Base-by-base conservation (phyloP, 2,797 vertebrate species). In the Fistularia tabacaria region DNA sequence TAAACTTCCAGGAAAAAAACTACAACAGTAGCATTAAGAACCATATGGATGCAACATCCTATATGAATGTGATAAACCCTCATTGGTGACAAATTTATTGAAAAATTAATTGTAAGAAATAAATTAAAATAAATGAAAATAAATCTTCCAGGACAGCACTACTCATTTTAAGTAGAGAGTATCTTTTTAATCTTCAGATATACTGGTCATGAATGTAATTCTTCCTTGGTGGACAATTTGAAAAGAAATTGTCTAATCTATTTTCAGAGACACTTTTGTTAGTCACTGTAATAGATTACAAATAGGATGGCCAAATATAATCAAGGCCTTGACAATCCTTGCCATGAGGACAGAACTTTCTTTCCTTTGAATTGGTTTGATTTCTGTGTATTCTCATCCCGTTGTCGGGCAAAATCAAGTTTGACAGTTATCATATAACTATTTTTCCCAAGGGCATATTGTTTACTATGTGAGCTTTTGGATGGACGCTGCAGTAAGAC, bases 401-500 rank as follows among this genome's bases (percentile, higher is more conserved):
- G 3, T 51, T 63, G 38, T 66, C 53, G 80, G 72, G 82, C 80
- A 74, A 81, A 57, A 56, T 69, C 54, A 64, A 79, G 79, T 61
- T 66, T 60, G 36, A 12, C 65, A 81, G 87, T 90, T 89, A 89
- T 89, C 81, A 85, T 88, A 89, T 89, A 90, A 90, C 87, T 85
- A 78, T 74, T 65, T 62, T 64, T 65, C 49, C 57, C 39, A 60
- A 72, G 67, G 56, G 76, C 51, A 66, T 59, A 48, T 57, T 80
- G 81, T 87, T 85, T 83, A 82, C 77, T 77, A 74, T 75, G 71
- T 84, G 79, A 84, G 80, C 79, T 77, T 57, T 69, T 69, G 55
- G 62, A 57, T 55, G 69, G 69, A 81, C 47, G 54, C 41, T 58
- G 51, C 51, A 46, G 43, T 61, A 54, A 61, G 42, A 74, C 74